Base-by-base conservation (phyloP, 2,888 invertebrate genomes). In the Beris chalybata region DNA sequence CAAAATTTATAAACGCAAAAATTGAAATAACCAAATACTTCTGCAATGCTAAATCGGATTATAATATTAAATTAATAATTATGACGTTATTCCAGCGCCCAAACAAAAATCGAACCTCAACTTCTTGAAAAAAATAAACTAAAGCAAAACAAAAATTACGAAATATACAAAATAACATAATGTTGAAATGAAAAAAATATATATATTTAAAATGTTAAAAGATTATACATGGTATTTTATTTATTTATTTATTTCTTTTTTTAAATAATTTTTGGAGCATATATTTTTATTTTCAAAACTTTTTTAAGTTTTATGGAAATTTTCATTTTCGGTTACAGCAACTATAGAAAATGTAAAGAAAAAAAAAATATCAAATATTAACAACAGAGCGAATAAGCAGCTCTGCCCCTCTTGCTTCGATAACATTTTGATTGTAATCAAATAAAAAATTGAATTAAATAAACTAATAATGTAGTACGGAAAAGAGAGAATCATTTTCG, bases 71-170 rank as follows among this genome's bases (percentile, higher is more conserved):
- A 57, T 13, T 47, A 67, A 64, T 66, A 75, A 61, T 50, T 61
- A 50, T 72, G 77, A 77, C 79, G 78, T 77, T 78, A 76, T 75
- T 79, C 79, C 80, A 76, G 80, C 81, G 79, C 80, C 81, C 81
- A 81, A 79, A 81, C 81, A 81, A 81, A 81, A 81, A 81, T 81
- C 81, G 81, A 81, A 81, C 80, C 79, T 81, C 81, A 81, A 81
- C 81, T 81, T 81, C 81, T 81, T 81, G 81, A 77, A 74, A 73
- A 69, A 66, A 68, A 68, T 56, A 48, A 66, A 75, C 76, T 73
- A 71, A 72, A 71, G 74, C 67, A 48, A 73, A 71, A 71, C 71
- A 73, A 71, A 71, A 68, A 67, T 66, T 50, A 69, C 52, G 55
- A 44, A 59, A 65, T 43, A 50, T n/a, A 58, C 45, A 64, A 12